Evolutionary conservation across 2,797 vertebrate species (phyloP).

Genomic region (Aphelocoma californica): DNA sequence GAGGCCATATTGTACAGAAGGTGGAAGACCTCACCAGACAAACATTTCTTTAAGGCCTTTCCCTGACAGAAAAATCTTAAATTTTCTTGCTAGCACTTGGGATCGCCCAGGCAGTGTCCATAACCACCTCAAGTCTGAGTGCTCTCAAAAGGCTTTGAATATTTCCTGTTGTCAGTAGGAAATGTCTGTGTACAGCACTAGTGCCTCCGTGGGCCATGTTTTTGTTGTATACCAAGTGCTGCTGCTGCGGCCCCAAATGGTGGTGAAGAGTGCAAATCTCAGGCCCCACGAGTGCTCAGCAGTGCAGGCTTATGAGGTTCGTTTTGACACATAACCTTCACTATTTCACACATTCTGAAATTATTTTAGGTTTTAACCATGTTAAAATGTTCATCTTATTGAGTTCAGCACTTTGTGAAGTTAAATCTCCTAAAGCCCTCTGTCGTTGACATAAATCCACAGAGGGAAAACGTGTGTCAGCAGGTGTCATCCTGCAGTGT

Average conservation of each 20-base stretch:
- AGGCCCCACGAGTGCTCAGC: not conserved
- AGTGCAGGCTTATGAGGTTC: not conserved
- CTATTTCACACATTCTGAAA: not conserved
- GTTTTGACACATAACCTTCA: not conserved
- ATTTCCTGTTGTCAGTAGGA: not conserved
- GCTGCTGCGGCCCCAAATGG: accelerated
- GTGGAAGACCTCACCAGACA: accelerated
- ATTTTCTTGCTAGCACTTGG: not conserved
- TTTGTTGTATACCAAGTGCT: not conserved
- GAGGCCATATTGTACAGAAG: not conserved
- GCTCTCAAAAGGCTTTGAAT: not conserved
- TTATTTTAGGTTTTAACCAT: not conserved
- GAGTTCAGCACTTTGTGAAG: not conserved
- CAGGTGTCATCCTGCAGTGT: accelerated
- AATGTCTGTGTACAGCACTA: accelerated
- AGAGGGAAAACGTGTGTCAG: accelerated
- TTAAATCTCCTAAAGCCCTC: not conserved
- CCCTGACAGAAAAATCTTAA: not conserved
- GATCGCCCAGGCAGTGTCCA: accelerated
- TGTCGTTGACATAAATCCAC: not conserved
- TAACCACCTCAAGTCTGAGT: not conserved
- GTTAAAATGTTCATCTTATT: not conserved
- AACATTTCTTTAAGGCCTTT: not conserved
- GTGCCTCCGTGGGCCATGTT: not conserved
- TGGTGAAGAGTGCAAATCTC: accelerated